A percentile compares a stretch with the other conserved stretches of the same genome.
Conservation (phyloP, 2,797 vertebrate species). For the Parauchenoglanis ngamensis region DNA sequence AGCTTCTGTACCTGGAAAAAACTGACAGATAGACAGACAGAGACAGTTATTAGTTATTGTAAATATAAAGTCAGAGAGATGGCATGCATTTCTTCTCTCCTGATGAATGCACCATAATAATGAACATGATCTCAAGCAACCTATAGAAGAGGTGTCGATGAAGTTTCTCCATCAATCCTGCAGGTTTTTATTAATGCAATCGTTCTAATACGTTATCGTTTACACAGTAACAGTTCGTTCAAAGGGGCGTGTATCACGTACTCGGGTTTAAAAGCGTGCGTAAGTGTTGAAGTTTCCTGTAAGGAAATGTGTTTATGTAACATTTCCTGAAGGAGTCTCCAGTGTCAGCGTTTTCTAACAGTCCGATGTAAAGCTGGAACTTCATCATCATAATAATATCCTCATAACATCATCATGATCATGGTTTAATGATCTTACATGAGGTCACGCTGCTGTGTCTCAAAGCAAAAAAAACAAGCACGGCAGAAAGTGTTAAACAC, state of each 20-base stretch:
- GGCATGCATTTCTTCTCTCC: neutral
- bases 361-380: neutral
- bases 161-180: no score
- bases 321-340: neutral
- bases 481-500: neutral
- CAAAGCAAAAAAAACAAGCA: neutral
- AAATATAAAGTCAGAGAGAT: neutral
- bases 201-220: neutral
- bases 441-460: neutral
- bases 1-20: constrained; percentile 53
- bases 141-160: no score
- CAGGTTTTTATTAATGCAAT: neutral
- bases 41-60: neutral
- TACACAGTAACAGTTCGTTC: neutral
- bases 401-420: neutral
- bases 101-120: neutral
- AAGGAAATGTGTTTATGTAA: neutral
- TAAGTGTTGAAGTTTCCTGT: neutral
- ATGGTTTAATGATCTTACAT: neutral
- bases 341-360: neutral
- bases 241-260: neutral
- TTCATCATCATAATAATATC: neutral
- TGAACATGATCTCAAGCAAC: neutral
- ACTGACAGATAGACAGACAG: neutral
- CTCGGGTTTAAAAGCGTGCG: neutral